Percentiles rank a stretch among this genome's conserved stretches.
phyloP scores from a whole-genome alignment of 2,797 vertebrate species.

The Cheirogaleus major region DNA sequence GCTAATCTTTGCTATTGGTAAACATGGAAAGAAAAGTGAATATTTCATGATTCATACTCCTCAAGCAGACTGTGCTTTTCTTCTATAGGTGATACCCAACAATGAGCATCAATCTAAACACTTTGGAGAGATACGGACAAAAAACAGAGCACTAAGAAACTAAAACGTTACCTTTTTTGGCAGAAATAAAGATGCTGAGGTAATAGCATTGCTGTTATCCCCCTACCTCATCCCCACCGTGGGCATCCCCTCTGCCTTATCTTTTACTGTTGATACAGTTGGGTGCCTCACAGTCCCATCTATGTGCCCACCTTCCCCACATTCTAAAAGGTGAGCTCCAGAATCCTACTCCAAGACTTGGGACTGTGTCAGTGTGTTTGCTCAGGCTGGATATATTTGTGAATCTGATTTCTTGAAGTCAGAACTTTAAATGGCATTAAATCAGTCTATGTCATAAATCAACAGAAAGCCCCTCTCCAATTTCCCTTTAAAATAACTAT shows the following conservation, averaged over 20 bases:
- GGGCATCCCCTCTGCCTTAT: not conserved
- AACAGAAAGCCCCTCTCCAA: not conserved
- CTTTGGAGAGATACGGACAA: not conserved
- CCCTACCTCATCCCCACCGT: not conserved
- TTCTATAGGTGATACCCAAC: not conserved
- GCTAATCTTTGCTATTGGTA: not conserved
- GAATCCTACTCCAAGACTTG: not conserved
- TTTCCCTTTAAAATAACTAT: not conserved
- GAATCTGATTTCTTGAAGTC: not conserved
- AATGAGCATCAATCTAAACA: not conserved
- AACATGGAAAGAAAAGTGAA: not conserved
- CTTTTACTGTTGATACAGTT: not conserved
- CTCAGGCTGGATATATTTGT: not conserved
- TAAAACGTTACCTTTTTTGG: not conserved
- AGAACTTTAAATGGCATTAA: not conserved
- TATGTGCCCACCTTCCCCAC: not conserved
- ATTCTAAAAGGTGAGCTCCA: not conserved
- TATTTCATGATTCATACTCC: not conserved
- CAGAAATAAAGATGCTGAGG: not conserved
- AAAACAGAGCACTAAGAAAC: not conserved
- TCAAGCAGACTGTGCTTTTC: not conserved
- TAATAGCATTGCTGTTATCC: not conserved
- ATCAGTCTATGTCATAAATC: not conserved
- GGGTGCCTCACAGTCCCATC: not conserved
- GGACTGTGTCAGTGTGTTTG: not conserved